phyloP scores from a whole-genome alignment of 2,797 vertebrate genomes.

The Loris lydekkerianus region DNA sequence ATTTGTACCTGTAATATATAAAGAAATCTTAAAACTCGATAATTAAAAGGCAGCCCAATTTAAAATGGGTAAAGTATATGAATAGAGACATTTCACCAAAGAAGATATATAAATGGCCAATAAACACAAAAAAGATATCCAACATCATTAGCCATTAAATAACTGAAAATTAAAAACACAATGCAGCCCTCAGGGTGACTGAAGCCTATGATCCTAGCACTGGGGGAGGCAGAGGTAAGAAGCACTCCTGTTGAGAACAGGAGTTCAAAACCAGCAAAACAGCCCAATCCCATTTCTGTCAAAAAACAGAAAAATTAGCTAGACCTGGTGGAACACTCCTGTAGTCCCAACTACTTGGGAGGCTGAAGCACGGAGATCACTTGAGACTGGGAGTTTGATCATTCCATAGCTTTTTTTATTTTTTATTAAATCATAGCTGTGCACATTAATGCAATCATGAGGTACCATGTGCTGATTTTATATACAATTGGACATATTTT shows the following conservation, averaged over 20 bases:
- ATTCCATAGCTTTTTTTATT: not conserved
- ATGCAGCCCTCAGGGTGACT: no score
- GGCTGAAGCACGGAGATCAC: not conserved
- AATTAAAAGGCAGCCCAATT: not conserved
- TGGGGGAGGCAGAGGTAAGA: not conserved
- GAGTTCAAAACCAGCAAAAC: not conserved
- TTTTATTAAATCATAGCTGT: no score
- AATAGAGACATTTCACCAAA: not conserved
- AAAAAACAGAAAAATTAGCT: not conserved
- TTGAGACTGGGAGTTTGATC: not conserved
- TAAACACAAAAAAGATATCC: not conserved
- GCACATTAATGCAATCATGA: no score
- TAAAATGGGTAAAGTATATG: not conserved
- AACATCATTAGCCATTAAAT: not conserved
- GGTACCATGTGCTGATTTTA: no score
- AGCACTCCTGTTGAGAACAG: not conserved
- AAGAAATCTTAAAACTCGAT: not conserved
- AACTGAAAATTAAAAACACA: conserved; percentile 2
- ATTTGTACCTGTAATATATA: not conserved
- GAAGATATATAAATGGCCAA: not conserved
- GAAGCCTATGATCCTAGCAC: not conserved
- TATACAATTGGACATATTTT: no score
- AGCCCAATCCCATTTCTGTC: not conserved
- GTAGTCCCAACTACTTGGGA: not conserved
- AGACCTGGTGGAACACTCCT: not conserved